These are phyloP conservation scores for Ibycter americanus DNA, from an alignment of 2,797 vertebrate species.

Conservation along the genomic window DNA sequence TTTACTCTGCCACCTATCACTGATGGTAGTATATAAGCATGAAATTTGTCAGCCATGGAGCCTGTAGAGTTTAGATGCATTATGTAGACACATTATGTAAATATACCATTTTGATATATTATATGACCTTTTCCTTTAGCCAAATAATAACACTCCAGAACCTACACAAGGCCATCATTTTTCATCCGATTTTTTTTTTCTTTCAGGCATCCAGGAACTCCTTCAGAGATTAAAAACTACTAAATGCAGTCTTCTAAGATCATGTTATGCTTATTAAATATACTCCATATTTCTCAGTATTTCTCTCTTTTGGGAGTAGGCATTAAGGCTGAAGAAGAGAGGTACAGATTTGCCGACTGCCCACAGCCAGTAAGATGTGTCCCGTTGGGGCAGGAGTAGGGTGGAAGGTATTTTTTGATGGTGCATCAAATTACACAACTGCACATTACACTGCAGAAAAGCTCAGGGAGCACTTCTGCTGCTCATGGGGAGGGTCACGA, in stretches of 20 bases:
- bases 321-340: not conserved
- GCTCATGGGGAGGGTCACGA: accelerated
- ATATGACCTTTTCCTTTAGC: conserved; percentile 37
- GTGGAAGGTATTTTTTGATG: not conserved
- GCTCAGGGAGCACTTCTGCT: not conserved
- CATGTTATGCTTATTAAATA: not conserved
- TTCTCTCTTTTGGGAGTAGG: not conserved
- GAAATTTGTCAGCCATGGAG: not conserved
- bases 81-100: conserved; percentile 42
- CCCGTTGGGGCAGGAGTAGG: not conserved
- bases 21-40: not conserved
- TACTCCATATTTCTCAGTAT: not conserved
- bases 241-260: not conserved
- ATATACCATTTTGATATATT: conserved; percentile 39
- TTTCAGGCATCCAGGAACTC: not conserved
- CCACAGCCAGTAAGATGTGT: not conserved
- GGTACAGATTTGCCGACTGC: not conserved
- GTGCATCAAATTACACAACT: not conserved
- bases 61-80: not conserved
- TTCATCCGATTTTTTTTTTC: conserved; percentile 3
- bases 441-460: not conserved
- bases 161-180: not conserved
- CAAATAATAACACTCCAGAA: conserved; percentile 30
- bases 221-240: not conserved
- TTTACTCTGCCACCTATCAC: not conserved